A percentile compares a stretch with the other conserved stretches of the same genome.
Conservation (phyloP, 2,797 vertebrate genomes). For the Eospalax fontanierii region DNA sequence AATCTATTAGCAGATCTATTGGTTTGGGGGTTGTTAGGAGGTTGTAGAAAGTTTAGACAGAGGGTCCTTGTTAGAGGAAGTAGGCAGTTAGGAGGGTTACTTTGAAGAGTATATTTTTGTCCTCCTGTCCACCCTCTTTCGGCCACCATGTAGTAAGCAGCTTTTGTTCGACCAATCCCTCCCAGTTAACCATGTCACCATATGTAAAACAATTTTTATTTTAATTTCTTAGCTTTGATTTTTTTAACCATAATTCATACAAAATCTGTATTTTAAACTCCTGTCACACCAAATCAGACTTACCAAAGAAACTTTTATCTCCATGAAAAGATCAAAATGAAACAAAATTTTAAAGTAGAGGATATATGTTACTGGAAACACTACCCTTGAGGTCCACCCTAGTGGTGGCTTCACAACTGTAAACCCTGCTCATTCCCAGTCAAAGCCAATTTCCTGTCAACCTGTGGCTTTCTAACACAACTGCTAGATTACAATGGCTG, state of each 20-base stretch:
- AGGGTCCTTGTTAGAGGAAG: background rate
- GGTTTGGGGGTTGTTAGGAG: background rate
- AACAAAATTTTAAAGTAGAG: background rate
- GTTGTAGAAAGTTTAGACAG: background rate
- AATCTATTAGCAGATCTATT: background rate
- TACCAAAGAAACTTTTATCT: background rate
- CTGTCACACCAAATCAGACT: background rate
- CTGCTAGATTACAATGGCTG: no score
- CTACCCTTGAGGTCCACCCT: background rate
- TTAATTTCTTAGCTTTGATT: background rate
- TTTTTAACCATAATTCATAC: background rate
- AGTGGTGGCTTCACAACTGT: background rate
- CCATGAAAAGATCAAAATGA: conserved; percentile 46
- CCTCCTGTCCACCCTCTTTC: no score
- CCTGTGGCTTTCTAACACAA: background rate
- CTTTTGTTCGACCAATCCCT: background rate
- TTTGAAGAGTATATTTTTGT: background rate
- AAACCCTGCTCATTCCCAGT: background rate
- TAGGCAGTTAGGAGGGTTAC: background rate
- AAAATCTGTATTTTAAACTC: background rate
- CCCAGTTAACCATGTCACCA: background rate
- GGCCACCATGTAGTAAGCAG: background rate
- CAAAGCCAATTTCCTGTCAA: background rate
- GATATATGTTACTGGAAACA: background rate
- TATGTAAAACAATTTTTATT: background rate